Percentiles rank a stretch among this genome's conserved stretches.
phyloP scores from a whole-genome alignment of 2,797 vertebrate species.

The Lateolabrax maculatus region DNA sequence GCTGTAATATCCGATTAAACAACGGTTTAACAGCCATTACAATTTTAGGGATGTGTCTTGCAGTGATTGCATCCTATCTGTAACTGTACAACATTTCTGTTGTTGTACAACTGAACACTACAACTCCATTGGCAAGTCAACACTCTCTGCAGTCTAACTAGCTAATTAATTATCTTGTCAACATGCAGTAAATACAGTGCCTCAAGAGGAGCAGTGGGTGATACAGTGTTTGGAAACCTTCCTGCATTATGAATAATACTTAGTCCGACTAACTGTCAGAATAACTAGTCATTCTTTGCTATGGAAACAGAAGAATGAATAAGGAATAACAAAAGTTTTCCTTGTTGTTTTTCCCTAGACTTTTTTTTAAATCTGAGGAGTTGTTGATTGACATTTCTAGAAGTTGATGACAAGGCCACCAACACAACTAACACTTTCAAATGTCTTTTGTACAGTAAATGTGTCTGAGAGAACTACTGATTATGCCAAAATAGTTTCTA shows the following conservation, averaged over 20 bases:
- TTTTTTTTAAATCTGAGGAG: too few relatives aligned
- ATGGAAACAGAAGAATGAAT: not conserved
- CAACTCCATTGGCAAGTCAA: slow-evolving; percentile 24
- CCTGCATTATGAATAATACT: slow-evolving; percentile 8
- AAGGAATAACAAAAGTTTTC: not conserved
- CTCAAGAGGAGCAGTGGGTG: slow-evolving; percentile 14
- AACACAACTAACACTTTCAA: not conserved
- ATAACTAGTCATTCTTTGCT: too few relatives aligned
- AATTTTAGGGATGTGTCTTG: not conserved
- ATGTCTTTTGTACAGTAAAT: not conserved
- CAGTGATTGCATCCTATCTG: not conserved
- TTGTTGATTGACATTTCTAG: not conserved
- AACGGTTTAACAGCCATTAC: not conserved
- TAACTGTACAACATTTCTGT: slow-evolving; percentile 8
- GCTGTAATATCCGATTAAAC: not conserved
- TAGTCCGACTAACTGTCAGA: not conserved
- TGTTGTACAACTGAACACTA: slow-evolving; percentile 10
- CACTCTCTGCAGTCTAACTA: slow-evolving; percentile 26
- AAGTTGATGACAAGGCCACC: not conserved
- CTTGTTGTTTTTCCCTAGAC: too few relatives aligned
- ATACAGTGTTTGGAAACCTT: slow-evolving; percentile 24
- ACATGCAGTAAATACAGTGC: slow-evolving; percentile 8
- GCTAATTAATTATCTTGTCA: slow-evolving; percentile 50
- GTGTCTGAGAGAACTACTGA: not conserved
- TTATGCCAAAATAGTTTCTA: not conserved